phyloP scores from a whole-genome alignment of 2,888 invertebrate species.

The Muscina levida region DNA sequence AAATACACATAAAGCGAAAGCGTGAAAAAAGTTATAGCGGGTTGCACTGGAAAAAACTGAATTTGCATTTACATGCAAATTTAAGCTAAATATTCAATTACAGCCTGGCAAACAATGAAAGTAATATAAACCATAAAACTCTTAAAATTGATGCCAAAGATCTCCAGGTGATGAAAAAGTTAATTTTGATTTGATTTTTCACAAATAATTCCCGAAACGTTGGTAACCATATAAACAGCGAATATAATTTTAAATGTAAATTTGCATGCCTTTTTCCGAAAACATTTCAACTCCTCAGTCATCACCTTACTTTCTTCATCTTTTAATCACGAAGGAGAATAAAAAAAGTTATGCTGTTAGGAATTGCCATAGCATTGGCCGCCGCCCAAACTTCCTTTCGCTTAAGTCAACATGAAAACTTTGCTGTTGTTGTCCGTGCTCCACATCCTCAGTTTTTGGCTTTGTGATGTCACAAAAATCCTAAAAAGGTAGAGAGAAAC shows the following conservation, averaged over 20 bases:
- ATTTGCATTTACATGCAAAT: constrained; percentile 14
- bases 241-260: constrained; percentile 43
- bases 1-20: background rate
- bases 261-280: constrained; percentile 13
- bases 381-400: background rate
- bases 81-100: constrained; percentile 1
- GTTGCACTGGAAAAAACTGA: background rate
- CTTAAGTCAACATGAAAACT: constrained; percentile 33
- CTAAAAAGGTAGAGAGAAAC: constrained; percentile 17
- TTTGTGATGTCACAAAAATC: constrained; percentile 6
- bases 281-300: background rate
- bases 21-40: background rate
- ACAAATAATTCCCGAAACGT: background rate
- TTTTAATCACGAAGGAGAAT: background rate
- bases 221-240: background rate
- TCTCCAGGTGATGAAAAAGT: constrained; percentile 9
- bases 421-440: background rate
- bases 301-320: background rate
- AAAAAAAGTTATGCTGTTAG: constrained; percentile 6
- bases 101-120: background rate
- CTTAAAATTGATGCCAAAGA: background rate
- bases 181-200: constrained; percentile 7
- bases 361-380: background rate
- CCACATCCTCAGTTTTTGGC: too few relatives aligned
- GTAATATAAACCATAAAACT: background rate